Base-by-base conservation (phyloP, 2,888 invertebrate species). In the Drosophila villosipedis region DNA sequence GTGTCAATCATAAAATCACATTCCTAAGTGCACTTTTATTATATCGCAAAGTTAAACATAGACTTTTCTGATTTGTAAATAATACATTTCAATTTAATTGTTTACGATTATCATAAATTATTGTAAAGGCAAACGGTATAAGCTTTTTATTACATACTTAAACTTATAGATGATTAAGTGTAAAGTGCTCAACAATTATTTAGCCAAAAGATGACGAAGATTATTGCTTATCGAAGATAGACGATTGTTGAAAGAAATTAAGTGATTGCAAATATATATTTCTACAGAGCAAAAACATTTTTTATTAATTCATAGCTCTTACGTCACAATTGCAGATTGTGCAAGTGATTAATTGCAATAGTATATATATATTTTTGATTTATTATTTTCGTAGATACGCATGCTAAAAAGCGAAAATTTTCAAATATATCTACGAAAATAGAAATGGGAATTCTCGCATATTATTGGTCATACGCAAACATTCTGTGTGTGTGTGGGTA, bases 311-410 rank as follows among this genome's bases (percentile, higher is more conserved):
- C 30, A 52, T 12, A 52, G 30, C 19, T 57, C 16, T 58, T 77
- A 52, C 62, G 76, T 52, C 76, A 76, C 66, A 52, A 49, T 55
- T 52, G n/a, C 33, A 19, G 28, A 37, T 6, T 47, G 16, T 19
- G 22, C 16, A 39, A 61, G 73, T 76, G 68, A 78, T 73, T 76
- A 58, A 76, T 77, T 78, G 60, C 53, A 47, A 52, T 39, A 16
- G 9, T 25, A 47, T 47, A 16, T 47, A 7, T 4, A 47, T 1
- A 25, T 47, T 25, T 25, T 25, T 47, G 16, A 47, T 16, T 47
- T 47, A 47, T 41, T n/a, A n/a, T 41, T n/a, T 19, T 33, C 52
- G 37, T 47, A 43, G 67, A 64, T 77, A 25, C 54, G 25, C 16
- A 64, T 59, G 64, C 64, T 64, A 3, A 41, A 52, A 50, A 50